Evolutionary conservation across 2,797 vertebrate genomes (phyloP).

Genomic region (Rousettus madagascariensis): DNA sequence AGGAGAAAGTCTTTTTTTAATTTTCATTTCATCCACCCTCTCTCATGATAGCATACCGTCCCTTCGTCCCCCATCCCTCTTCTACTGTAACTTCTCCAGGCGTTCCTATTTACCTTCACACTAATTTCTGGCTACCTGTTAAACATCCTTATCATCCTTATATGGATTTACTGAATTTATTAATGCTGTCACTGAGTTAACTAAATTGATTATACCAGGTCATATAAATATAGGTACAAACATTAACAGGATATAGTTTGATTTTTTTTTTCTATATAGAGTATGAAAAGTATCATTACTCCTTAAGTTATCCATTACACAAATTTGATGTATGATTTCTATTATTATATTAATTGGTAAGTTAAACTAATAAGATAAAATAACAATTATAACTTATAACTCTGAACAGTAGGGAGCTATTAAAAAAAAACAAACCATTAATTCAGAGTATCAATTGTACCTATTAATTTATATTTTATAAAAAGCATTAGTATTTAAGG

Average conservation of each 20-base stretch:
- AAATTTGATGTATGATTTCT: background rate
- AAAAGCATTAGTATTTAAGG: background rate
- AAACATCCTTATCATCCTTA: background rate
- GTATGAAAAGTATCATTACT: background rate
- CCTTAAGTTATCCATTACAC: background rate
- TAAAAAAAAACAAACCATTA: background rate
- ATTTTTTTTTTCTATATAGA: background rate
- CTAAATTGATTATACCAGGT: background rate
- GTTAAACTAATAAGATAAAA: constrained; percentile 1
- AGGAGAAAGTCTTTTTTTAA: background rate
- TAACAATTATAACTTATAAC: background rate
- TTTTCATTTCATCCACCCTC: background rate
- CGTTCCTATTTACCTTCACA: background rate
- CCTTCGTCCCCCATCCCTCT: background rate
- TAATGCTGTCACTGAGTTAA: background rate
- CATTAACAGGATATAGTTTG: background rate
- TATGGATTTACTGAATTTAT: background rate
- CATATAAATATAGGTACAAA: background rate
- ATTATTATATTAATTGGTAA: constrained; percentile 18
- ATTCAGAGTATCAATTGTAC: background rate
- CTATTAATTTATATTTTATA: background rate
- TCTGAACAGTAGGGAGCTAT: background rate
- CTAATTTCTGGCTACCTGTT: background rate
- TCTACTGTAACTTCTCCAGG: background rate
- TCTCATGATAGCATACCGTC: background rate